These are phyloP conservation scores for Melospiza melodia DNA, from an alignment of 2,113 vertebrate genomes.

Conservation along the genomic window DNA sequence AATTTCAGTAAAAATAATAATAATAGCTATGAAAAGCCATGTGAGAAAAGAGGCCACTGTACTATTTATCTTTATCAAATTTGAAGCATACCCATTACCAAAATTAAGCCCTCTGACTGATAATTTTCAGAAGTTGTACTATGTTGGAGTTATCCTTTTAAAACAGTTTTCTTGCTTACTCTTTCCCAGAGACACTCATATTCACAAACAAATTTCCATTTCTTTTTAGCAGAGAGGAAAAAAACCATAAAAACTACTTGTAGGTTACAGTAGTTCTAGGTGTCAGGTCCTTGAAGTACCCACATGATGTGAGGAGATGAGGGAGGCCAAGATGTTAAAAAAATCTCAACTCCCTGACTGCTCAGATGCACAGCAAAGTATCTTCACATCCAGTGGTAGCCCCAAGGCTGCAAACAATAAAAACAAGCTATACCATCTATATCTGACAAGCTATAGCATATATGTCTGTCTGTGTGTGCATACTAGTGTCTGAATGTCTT, in stretches of 20 bases:
- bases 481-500: not conserved
- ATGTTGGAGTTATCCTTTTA: not conserved
- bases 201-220: not conserved
- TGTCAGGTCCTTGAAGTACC: not conserved
- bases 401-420: not conserved
- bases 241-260: not conserved
- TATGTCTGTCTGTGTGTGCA: not conserved
- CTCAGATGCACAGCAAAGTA: not conserved
- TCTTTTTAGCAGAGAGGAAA: not conserved
- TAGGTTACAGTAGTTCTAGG: not conserved
- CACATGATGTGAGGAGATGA: not conserved
- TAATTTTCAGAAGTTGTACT: not conserved
- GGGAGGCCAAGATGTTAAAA: not conserved
- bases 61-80: not conserved
- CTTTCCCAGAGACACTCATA: not conserved
- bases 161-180: not conserved
- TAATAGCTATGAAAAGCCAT: not conserved
- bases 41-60: not conserved
- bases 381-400: not conserved
- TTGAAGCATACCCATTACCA: not conserved
- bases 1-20: not conserved
- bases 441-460: not conserved
- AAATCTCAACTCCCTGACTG: not conserved
- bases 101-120: not conserved
- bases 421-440: not conserved